Evolutionary conservation across 2,888 invertebrate species (phyloP), one percentile per base, ranked within the genome.

Genomic region (Leucophora obtusa): DNA sequence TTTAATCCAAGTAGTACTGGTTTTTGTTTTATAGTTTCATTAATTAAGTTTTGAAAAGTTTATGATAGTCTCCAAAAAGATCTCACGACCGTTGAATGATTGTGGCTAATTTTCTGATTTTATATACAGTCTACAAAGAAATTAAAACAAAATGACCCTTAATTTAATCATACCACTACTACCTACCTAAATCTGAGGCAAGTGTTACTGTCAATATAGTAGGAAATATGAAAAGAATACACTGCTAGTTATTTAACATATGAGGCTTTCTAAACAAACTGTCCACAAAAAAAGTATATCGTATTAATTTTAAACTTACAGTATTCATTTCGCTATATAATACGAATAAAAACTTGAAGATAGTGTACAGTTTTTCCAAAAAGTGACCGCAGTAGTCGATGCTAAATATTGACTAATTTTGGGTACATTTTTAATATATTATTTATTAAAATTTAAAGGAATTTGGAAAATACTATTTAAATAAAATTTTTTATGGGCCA

Each of bases 1-100:
- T 47, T 59, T 62, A 79, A 75, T 56, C 38, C 60, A 71, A 79
- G 53, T 53, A 63, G 72, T 56, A 62, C 71, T 38, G 21, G 62
- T 56, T 60, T 74, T 71, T 66, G 60, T 77, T 81, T 81, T 81
- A 81, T 77, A 60, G 77, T 77, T 81, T 77, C 62, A 73, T 81
- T 77, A 81, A 81, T 81, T 81, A 81, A 77, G 77, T 76, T 72
- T 71, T 56, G 35, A 47, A 53, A 35, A 54, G 21, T 73, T 73
- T 77, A 77, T 60, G 73, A 77, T 66, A 66, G 66, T 76, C 58
- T 72, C 59, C 53, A 47, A 70, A 59, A 77, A 78, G 24, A 72
- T 78, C 77, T 71, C 77, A 73, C 79, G 76, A 38, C 62, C 50
- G 71, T 63, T 76, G 65, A 76, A 76, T 70, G 76, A 77, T 71